These are phyloP conservation scores for Pseudopleuronectes americanus DNA, from an alignment of 2,797 vertebrate species.

Conservation along the genomic window DNA sequence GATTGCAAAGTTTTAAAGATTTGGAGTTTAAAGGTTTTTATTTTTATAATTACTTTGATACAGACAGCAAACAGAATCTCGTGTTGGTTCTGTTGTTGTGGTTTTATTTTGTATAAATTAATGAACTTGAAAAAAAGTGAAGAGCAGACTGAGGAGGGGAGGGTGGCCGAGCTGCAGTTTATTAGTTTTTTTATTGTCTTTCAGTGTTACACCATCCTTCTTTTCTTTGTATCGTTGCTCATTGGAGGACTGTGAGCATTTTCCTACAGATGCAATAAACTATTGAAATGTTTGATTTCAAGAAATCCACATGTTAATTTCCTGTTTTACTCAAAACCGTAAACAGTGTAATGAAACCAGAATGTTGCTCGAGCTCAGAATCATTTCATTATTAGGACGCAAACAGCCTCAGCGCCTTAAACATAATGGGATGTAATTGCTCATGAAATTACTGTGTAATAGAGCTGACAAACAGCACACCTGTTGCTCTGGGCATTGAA, in stretches of 20 bases:
- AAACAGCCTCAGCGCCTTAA: slow-evolving; percentile 46
- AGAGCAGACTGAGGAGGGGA: slow-evolving; percentile 17
- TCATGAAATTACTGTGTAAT: slow-evolving; percentile 72
- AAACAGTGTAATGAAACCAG: not conserved
- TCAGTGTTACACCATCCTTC: slow-evolving; percentile 71
- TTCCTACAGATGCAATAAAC: slow-evolving; percentile 88
- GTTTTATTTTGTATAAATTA: slow-evolving; percentile 71
- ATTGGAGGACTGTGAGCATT: slow-evolving; percentile 76
- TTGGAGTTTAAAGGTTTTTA: slow-evolving; percentile 81
- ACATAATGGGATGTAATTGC: slow-evolving; percentile 73
- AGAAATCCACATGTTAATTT: slow-evolving; percentile 28
- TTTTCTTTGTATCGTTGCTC: slow-evolving; percentile 78
- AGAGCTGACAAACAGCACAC: slow-evolving; percentile 61
- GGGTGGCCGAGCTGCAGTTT: slow-evolving; percentile 35
- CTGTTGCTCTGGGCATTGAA: slow-evolving; percentile 58
- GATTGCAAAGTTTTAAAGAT: slow-evolving; percentile 66
- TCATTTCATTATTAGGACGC: slow-evolving; percentile 13
- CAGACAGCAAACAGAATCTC: slow-evolving; percentile 70
- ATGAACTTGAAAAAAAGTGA: slow-evolving; percentile 35
- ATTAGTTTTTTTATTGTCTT: slow-evolving; percentile 36
- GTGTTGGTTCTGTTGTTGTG: slow-evolving; percentile 58
- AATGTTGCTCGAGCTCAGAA: slow-evolving; percentile 9
- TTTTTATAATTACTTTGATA: slow-evolving; percentile 90
- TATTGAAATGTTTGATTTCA: slow-evolving; percentile 72
- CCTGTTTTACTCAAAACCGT: slow-evolving; percentile 19